These are phyloP conservation scores for Corvus hawaiiensis DNA, from an alignment of 2,113 vertebrate genomes.

Conservation along the genomic window DNA sequence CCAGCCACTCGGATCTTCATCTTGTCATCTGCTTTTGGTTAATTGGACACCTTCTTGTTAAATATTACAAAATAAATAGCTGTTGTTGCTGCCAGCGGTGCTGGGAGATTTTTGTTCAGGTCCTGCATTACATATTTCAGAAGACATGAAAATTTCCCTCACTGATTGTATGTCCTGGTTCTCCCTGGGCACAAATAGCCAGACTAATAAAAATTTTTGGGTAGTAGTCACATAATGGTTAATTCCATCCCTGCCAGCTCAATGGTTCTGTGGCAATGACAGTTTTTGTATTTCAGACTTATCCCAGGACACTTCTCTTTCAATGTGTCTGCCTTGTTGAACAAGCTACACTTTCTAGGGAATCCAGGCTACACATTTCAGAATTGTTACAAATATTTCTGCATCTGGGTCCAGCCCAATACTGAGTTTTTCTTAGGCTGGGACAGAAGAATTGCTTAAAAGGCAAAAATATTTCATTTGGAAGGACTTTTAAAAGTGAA, in stretches of 20 bases:
- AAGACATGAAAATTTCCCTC: neutral
- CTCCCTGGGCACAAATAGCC: neutral
- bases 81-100: neutral
- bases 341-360: neutral
- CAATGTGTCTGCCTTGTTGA: neutral
- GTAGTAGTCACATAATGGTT: neutral
- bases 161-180: neutral
- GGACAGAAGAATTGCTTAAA: neutral
- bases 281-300: neutral
- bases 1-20: neutral
- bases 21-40: neutral
- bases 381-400: neutral
- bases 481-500: neutral
- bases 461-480: neutral
- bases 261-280: neutral
- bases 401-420: neutral
- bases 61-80: neutral
- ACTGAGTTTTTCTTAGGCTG: neutral
- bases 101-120: neutral
- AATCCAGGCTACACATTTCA: neutral
- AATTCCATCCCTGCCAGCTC: neutral
- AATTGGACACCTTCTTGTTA: neutral
- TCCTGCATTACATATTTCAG: neutral
- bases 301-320: neutral
- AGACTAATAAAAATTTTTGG: neutral